Evolutionary conservation across 2,113 vertebrate species (phyloP).

Genomic region (Cranoglanis bouderius): DNA sequence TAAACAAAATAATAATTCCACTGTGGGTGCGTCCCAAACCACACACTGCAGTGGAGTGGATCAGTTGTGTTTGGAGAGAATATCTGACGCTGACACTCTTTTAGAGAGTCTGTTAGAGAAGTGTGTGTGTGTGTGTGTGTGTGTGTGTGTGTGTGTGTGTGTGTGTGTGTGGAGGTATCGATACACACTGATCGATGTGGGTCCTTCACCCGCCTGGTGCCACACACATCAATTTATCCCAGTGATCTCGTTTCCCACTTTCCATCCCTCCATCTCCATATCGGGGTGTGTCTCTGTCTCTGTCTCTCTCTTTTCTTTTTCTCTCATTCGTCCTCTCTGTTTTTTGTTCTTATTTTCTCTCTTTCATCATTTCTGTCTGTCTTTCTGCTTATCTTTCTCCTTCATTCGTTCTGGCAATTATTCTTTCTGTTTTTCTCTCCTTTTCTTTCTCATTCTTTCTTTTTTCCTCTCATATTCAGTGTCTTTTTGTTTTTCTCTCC

Average conservation of each 20-base stretch:
- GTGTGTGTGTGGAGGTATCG: background rate
- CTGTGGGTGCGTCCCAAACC: background rate
- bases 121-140: background rate
- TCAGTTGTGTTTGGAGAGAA: background rate
- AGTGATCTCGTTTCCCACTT: conserved; percentile 1
- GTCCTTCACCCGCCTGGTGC: conserved; percentile 14
- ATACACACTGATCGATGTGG: conserved; percentile 16
- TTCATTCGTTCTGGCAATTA: background rate
- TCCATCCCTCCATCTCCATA: background rate
- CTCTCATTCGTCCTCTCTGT: background rate
- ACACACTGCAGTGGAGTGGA: background rate
- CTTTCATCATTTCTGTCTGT: background rate
- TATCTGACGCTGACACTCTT: conserved; percentile 3
- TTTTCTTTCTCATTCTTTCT: background rate
- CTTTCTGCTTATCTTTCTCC: background rate
- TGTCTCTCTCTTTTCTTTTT: background rate
- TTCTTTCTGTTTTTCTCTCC: background rate
- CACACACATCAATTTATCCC: conserved; percentile 11
- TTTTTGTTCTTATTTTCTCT: background rate
- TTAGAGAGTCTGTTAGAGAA: background rate
- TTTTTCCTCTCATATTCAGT: background rate
- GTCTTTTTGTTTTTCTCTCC: background rate
- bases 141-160: conserved; percentile 15
- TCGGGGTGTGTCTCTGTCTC: background rate
- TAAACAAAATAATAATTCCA: background rate